Conservation (phyloP, 2,113 vertebrate genomes). For the Psittacus erithacus region DNA sequence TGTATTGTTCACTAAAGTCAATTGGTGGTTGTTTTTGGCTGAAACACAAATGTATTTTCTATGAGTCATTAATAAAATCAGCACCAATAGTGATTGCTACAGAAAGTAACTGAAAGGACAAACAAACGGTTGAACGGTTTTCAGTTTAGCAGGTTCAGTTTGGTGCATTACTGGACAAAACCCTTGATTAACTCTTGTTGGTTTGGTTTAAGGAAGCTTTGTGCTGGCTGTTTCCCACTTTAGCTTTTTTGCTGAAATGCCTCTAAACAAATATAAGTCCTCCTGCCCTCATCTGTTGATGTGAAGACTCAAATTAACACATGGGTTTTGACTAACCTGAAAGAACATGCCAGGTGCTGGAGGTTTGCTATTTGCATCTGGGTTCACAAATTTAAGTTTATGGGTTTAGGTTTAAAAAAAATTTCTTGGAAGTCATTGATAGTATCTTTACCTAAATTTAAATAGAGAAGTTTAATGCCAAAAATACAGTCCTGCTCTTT, state of each 20-base stretch:
- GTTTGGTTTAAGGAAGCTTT: constrained; percentile 54
- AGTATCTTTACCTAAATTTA: constrained; percentile 74
- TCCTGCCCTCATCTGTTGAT: constrained; percentile 71
- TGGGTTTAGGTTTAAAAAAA: constrained; percentile 76
- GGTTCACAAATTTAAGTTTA: constrained; percentile 74
- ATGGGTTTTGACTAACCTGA: constrained; percentile 83
- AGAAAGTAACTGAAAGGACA: constrained; percentile 66
- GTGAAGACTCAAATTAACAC: constrained; percentile 76
- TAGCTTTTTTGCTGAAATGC: constrained; percentile 73
- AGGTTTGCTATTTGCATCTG: constrained; percentile 90
- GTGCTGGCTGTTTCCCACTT: constrained; percentile 55
- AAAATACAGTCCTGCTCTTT: constrained; percentile 25
- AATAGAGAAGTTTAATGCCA: constrained; percentile 58
- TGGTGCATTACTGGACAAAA: constrained; percentile 30
- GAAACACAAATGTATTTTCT: constrained; percentile 49
- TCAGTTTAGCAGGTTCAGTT: constrained; percentile 42
- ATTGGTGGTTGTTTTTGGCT: background rate
- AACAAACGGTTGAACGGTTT: constrained; percentile 63
- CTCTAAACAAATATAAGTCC: constrained; percentile 74
- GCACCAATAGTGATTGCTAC: constrained; percentile 25
- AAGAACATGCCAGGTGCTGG: constrained; percentile 82
- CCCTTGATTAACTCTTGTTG: constrained; percentile 36
- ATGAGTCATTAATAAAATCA: constrained; percentile 61
- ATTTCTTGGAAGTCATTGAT: constrained; percentile 90
- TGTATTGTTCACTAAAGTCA: background rate